Evolutionary conservation across 37 sponge, comb jelly and placozoan genomes (phyloP).

Genomic region (Amphimedon queenslandica): DNA sequence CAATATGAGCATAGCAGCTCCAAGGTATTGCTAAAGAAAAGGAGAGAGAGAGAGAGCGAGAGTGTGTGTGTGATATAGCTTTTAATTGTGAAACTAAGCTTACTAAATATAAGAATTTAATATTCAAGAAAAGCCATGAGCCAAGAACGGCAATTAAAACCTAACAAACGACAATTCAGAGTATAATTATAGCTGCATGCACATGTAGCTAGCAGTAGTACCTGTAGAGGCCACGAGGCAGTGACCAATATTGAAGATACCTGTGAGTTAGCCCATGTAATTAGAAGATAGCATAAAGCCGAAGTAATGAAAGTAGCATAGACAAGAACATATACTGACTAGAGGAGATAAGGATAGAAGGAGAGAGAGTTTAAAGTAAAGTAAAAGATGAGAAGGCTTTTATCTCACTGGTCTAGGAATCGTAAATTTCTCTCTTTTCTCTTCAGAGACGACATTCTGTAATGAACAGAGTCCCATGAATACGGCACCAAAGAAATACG

Average conservation of each 20-base stretch:
- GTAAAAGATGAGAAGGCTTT: not conserved
- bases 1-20: constrained; percentile 59
- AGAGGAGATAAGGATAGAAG: not conserved
- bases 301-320: constrained; percentile 81
- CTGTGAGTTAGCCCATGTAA: constrained; percentile 78
- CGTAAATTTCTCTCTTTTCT: constrained; percentile 14
- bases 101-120: constrained; percentile 21
- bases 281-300: constrained; percentile 77
- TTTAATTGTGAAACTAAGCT: too few relatives aligned
- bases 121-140: constrained; percentile 53
- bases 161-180: constrained; percentile 18
- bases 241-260: constrained; percentile 66
- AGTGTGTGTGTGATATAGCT: not conserved
- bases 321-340: constrained; percentile 65
- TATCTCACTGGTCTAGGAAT: constrained; percentile 44
- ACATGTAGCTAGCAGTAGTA: constrained; percentile 6
- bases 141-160: constrained; percentile 40
- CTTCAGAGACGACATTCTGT: constrained; percentile 25
- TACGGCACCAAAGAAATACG: constrained; percentile 73
- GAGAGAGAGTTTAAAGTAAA: too few relatives aligned
- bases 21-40: constrained; percentile 68
- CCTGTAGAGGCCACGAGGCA: constrained; percentile 93
- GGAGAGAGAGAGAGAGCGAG: not conserved
- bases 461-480: constrained; percentile 59
- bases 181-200: not conserved